phyloP scores from a whole-genome alignment of 1,140 invertebrate genomes.

The Drosophila micromelanica region DNA sequence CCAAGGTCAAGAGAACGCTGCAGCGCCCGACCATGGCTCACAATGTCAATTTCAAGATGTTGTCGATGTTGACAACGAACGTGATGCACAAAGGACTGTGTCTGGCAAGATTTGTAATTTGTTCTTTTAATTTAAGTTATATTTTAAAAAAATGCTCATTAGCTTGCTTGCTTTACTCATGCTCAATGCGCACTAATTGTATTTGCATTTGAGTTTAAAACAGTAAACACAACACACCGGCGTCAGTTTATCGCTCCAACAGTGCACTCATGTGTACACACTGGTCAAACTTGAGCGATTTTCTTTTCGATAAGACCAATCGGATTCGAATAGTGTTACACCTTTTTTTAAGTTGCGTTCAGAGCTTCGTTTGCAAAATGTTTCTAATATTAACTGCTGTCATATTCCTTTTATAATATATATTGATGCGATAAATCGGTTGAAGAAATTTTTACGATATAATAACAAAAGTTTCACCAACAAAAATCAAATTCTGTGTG shows the following conservation, averaged over 20 bases:
- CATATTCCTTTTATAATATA: too few species aligned
- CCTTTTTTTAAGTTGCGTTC: not conserved
- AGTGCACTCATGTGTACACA: slow-evolving; percentile 13
- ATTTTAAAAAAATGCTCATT: too few species aligned
- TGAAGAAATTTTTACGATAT: too few species aligned
- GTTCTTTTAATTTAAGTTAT: not conserved
- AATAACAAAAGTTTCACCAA: too few species aligned
- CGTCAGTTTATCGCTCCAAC: not conserved
- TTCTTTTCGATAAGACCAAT: not conserved
- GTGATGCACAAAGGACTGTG: not conserved
- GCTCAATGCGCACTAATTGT: not conserved
- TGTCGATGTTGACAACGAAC: slow-evolving; percentile 20
- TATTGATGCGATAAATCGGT: too few species aligned
- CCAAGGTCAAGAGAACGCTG: not conserved
- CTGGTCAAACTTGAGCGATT: not conserved
- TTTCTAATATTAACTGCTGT: too few species aligned
- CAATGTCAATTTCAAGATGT: slow-evolving; percentile 21
- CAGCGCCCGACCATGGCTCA: slow-evolving; percentile 5
- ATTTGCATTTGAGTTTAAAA: slow-evolving; percentile 34
- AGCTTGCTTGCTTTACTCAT: not conserved
- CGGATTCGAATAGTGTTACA: not conserved
- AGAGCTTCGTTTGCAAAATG: too few species aligned
- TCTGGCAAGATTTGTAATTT: slow-evolving; percentile 4
- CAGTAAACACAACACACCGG: slow-evolving; percentile 29
- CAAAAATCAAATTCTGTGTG: too few species aligned